Percentiles rank a stretch among this genome's conserved stretches.
Evolutionary conservation across 2,113 vertebrate genomes (phyloP).

Genomic region (Diglossa brunneiventris): DNA sequence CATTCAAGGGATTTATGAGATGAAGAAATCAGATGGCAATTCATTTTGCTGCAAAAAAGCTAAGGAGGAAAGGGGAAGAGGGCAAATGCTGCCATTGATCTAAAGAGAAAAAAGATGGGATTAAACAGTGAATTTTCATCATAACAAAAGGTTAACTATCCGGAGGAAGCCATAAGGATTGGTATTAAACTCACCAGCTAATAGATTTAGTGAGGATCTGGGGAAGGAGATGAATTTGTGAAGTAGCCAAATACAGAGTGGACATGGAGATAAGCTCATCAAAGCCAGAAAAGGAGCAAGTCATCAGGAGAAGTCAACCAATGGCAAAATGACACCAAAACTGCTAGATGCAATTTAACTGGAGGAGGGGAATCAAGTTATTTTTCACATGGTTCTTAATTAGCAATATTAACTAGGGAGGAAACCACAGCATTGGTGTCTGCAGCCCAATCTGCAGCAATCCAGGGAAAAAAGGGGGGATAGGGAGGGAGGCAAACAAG

Average conservation of each 20-base stretch:
- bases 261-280: neutral
- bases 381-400: neutral
- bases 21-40: neutral
- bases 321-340: neutral
- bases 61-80: neutral
- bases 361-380: neutral
- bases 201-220: neutral
- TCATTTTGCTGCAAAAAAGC: neutral
- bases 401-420: neutral
- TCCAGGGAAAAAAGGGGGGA: neutral
- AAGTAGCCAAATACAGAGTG: neutral
- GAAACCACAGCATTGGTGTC: neutral
- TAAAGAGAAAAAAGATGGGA: neutral
- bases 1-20: neutral
- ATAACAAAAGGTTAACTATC: conserved; percentile 2
- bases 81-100: neutral
- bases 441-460: neutral
- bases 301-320: neutral
- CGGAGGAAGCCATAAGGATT: neutral
- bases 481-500: neutral
- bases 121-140: conserved; percentile 19
- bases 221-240: neutral
- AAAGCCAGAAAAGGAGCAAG: neutral
- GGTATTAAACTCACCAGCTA: neutral
- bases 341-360: neutral